These are phyloP conservation scores for Acanthisitta chloris DNA, from an alignment of 2,113 vertebrate species.

Conservation along the genomic window DNA sequence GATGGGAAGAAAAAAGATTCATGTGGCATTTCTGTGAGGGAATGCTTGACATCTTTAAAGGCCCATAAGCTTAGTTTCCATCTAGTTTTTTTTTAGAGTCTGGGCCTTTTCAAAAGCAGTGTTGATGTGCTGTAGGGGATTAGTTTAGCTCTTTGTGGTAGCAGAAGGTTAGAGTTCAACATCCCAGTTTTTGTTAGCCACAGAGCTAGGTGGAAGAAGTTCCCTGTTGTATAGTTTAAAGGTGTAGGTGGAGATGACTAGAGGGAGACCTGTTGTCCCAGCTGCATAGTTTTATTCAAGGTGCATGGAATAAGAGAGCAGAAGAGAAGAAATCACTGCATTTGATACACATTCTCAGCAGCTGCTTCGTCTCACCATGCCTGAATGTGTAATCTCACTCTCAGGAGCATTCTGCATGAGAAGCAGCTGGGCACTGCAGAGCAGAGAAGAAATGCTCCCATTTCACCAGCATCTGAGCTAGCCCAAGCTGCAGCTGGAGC, in stretches of 20 bases:
- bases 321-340: background rate
- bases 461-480: background rate
- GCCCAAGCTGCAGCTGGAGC: background rate
- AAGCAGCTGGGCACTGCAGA: background rate
- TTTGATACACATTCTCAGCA: background rate
- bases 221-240: background rate
- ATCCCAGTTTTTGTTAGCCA: background rate
- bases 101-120: background rate
- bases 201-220: background rate
- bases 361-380: background rate
- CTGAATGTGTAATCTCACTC: background rate
- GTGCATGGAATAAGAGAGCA: background rate
- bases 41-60: constrained; percentile 17
- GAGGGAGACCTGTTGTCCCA: background rate
- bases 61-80: background rate
- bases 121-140: constrained; percentile 4
- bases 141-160: constrained; percentile 12
- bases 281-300: background rate
- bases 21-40: background rate
- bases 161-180: constrained; percentile 15
- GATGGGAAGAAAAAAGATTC: background rate
- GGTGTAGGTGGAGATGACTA: background rate
- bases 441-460: background rate
- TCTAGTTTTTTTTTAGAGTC: background rate
- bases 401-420: background rate